Percentiles rank a stretch among this genome's conserved stretches.
phyloP scores from a whole-genome alignment of 2,113 vertebrate species.

The Myxocyprinus asiaticus region DNA sequence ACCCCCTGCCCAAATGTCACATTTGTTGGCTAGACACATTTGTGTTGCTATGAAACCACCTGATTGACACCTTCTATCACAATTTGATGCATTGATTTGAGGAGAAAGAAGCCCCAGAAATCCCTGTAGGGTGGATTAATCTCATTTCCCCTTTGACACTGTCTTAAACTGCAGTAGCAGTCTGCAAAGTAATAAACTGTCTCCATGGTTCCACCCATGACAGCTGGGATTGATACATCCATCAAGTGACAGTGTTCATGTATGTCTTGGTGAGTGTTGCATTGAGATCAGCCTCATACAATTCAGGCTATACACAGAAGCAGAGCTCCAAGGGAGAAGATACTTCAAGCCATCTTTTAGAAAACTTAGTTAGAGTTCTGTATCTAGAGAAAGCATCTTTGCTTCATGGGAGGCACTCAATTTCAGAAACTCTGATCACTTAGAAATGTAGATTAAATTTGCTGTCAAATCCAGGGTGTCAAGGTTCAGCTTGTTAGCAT shows the following conservation, averaged over 20 bases:
- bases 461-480: too few species aligned
- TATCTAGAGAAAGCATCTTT: too few species aligned
- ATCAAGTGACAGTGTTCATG: slow-evolving; percentile 35
- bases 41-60: slow-evolving; percentile 12
- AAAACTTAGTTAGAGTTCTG: too few species aligned
- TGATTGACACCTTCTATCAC: slow-evolving; percentile 39
- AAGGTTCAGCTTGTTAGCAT: too few species aligned
- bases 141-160: slow-evolving; percentile 49
- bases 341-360: background rate
- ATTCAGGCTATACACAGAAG: too few species aligned
- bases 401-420: too few species aligned
- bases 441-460: too few species aligned
- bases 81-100: slow-evolving; percentile 14
- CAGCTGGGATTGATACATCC: slow-evolving; percentile 46
- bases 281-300: background rate
- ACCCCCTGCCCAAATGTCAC: slow-evolving; percentile 15
- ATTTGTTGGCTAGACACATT: slow-evolving; percentile 16
- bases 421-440: too few species aligned
- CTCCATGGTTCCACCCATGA: slow-evolving; percentile 44
- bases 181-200: slow-evolving; percentile 45
- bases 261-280: slow-evolving; percentile 22
- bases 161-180: slow-evolving; percentile 50
- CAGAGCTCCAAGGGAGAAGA: background rate
- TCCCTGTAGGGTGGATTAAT: slow-evolving; percentile 31
- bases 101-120: slow-evolving; percentile 28